Evolutionary conservation across 2,888 invertebrate species (phyloP), one percentile per base, ranked within the genome.

Genomic region (Diogma glabrata): DNA sequence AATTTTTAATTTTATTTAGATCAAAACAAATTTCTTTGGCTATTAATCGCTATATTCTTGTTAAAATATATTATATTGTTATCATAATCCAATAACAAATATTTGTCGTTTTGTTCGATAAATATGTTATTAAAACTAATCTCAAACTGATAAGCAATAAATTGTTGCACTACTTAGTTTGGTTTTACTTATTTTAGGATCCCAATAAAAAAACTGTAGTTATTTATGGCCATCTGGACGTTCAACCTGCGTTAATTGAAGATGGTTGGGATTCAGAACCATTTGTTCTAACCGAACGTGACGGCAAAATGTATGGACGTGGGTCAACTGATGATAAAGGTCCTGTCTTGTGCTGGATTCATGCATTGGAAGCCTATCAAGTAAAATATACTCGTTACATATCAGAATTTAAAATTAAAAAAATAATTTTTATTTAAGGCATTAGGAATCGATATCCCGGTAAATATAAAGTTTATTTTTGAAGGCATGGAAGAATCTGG

Each of bases 241-340:
- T 99, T 1, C 97, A 97, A 67, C 97, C 97, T 9, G 99, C 97
- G 1, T 67, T 82, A 24, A 82, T 81, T 64, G 85, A 86, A 55
- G 96, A 96, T 74, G 97, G 96, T 0, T 97, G 97, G 97, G 77
- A 87, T 57, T 85, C 92, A 0, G 92, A 97, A 54, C 97, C 99
- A 0, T 99, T 97, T 73, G 82, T 79, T 20, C 72, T 99, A 51
- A 84, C 84, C 19, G 92, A 95, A 66, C 81, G 81, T 54, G 78
- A 95, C 72, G 90, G 82, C 2, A 95, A 93, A 66, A 72, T 96
- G 36, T 96, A 75, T 72, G 96, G 94, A 0, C 77, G 97, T 57
- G 97, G 95, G 16, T 78, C 93, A 8, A 85, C 88, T 33, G 96
- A 96, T 72, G 95, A 96, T 63, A 96, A 95, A 70, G 90, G 93